These are phyloP conservation scores for Acronicta alni DNA, from an alignment of 2,888 invertebrate species.

Conservation along the genomic window DNA sequence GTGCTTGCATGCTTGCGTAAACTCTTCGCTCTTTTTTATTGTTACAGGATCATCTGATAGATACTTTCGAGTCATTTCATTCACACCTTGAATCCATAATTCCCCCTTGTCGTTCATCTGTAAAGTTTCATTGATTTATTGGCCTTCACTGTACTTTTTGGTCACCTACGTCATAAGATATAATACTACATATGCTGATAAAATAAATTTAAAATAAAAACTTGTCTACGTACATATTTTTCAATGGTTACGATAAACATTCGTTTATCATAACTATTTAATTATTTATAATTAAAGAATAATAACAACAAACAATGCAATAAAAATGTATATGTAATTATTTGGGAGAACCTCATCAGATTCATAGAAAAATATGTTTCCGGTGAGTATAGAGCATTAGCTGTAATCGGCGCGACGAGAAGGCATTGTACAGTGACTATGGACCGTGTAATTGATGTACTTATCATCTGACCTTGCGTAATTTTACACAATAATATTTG, in stretches of 20 bases:
- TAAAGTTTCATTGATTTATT: constrained; percentile 24
- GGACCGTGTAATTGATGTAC: constrained; percentile 70
- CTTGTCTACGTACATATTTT: too few species aligned
- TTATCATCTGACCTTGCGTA: constrained; percentile 61
- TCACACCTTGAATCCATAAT: constrained; percentile 74
- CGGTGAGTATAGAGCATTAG: constrained; percentile 63
- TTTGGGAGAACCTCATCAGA: constrained; percentile 33
- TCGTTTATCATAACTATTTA: too few species aligned
- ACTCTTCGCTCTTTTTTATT: constrained; percentile 70
- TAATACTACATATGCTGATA: too few species aligned
- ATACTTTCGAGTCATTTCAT: constrained; percentile 67
- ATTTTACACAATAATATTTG: constrained; percentile 38
- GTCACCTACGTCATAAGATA: too few species aligned
- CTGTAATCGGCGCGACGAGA: constrained; percentile 48
- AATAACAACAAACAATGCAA: background rate
- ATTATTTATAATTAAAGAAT: background rate
- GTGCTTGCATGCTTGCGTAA: constrained; percentile 75
- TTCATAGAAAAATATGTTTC: constrained; percentile 59
- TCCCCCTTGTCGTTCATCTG: constrained; percentile 81
- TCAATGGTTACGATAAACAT: too few species aligned
- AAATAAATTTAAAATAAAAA: too few species aligned
- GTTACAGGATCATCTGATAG: constrained; percentile 70
- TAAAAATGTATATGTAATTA: constrained; percentile 39
- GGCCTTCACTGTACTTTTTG: too few species aligned
- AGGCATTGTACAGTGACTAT: constrained; percentile 61